Base-by-base conservation (phyloP, 2,113 vertebrate species). In the Coracopsis vasa region DNA sequence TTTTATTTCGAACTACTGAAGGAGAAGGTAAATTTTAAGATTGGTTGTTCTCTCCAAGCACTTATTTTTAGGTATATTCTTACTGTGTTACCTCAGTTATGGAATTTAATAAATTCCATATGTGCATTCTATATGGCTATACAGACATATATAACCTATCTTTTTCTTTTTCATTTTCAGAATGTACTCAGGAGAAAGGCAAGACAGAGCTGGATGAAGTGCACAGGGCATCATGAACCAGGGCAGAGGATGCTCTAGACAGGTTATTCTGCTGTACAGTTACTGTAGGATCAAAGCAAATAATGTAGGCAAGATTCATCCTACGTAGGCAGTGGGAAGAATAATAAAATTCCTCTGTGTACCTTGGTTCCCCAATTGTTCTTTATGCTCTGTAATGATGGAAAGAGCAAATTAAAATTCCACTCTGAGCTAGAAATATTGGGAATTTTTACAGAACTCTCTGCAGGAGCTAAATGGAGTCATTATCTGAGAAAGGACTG, bases 351-450 rank as follows among this genome's bases (percentile, higher is more conserved):
- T 83, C 41, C 21, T 44, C 8, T 28, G n/a, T 42, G 28, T 19
- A 41, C 28, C 54, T 86, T 50, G 13, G 50, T 66, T 94, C 41
- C 37, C n/a, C 44, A 75, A 0, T 70, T 7, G 0, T 85, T 70
- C 19, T 61, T 11, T 60, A 15, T 50, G 19, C 24, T 51, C 19
- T 61, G 16, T 18, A 73, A 50, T 39, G 91, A 96, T 70, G 60
- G 72, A 90, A 92, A 45, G 54, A 94, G 58, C 54, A 83, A 90
- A 95, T 70, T 78, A 77, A 61, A 93, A 93, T 77, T 92, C 88
- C n/a, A 50, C 25, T 45, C 66, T 45, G 60, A 93, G 41, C 48
- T 86, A 88, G 71, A 90, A 96, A 77, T 53, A 50, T 24, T 66
- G 80, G 67, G 67, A 77, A 72, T 90, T 94, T 80, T 44, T 58